Evolutionary conservation across 2,797 vertebrate genomes (phyloP).

Genomic region (Prionace glauca): DNA sequence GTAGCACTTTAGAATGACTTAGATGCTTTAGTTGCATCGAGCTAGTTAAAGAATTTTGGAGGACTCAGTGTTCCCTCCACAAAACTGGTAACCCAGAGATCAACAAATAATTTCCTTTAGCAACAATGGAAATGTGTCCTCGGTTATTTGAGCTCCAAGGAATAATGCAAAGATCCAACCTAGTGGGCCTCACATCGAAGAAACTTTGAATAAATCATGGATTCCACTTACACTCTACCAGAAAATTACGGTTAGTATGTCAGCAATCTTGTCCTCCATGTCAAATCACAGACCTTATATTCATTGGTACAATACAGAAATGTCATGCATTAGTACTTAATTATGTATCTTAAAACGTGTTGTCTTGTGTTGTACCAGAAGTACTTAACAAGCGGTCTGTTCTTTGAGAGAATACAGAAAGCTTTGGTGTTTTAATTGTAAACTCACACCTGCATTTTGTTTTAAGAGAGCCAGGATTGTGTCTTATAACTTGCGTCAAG

Average conservation of each 20-base stretch:
- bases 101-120: background rate
- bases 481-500: background rate
- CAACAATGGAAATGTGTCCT: background rate
- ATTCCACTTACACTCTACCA: background rate
- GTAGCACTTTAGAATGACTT: background rate
- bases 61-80: background rate
- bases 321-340: background rate
- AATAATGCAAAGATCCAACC: background rate
- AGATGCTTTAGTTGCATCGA: background rate
- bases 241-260: background rate
- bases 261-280: background rate
- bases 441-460: background rate
- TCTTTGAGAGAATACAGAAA: background rate
- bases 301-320: background rate
- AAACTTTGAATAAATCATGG: background rate
- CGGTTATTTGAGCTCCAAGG: background rate
- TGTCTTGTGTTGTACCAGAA: constrained; percentile 4
- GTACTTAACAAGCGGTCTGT: no score
- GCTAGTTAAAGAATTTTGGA: constrained; percentile 5
- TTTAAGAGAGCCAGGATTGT: background rate
- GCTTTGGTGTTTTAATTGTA: background rate
- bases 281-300: background rate
- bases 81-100: background rate
- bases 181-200: background rate
- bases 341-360: no score